Conservation (phyloP, 2,113 vertebrate species). For the Willisornis vidua region DNA sequence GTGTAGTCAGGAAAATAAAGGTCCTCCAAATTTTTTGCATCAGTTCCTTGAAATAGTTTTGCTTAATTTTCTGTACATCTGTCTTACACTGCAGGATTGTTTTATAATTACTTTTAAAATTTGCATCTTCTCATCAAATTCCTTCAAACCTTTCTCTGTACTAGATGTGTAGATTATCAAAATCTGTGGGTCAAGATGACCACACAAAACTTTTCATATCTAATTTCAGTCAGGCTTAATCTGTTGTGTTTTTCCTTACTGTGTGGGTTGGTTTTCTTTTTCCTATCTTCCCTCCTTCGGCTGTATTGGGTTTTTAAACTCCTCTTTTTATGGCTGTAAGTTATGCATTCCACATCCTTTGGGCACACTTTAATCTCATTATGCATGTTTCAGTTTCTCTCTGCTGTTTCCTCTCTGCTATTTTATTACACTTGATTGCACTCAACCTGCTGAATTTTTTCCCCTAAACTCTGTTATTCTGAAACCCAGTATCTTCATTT, state of each 20-base stretch:
- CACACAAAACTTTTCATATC: background rate
- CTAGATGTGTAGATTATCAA: background rate
- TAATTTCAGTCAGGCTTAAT: background rate
- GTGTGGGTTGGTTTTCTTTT: background rate
- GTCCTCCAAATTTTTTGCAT: background rate
- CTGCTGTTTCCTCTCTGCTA: conserved; percentile 29
- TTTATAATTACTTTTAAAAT: background rate
- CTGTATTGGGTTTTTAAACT: background rate
- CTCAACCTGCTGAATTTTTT: conserved; percentile 13
- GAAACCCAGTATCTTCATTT: conserved; percentile 8
- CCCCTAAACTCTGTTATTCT: conserved; percentile 1
- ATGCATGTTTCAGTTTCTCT: conserved; percentile 24
- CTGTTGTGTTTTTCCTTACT: background rate
- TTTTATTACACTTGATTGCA: conserved; percentile 21
- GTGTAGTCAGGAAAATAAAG: background rate
- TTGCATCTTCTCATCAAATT: background rate
- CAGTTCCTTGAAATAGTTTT: background rate
- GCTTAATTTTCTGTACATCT: background rate
- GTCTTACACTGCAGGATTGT: background rate
- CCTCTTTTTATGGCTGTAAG: background rate
- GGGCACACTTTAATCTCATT: conserved; percentile 61
- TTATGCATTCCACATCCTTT: conserved; percentile 47
- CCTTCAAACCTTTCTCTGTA: background rate
- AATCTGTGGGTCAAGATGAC: background rate
- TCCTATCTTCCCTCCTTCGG: background rate